Base-by-base conservation (phyloP, 1,140 invertebrate species). In the Euglossa dilemma region DNA sequence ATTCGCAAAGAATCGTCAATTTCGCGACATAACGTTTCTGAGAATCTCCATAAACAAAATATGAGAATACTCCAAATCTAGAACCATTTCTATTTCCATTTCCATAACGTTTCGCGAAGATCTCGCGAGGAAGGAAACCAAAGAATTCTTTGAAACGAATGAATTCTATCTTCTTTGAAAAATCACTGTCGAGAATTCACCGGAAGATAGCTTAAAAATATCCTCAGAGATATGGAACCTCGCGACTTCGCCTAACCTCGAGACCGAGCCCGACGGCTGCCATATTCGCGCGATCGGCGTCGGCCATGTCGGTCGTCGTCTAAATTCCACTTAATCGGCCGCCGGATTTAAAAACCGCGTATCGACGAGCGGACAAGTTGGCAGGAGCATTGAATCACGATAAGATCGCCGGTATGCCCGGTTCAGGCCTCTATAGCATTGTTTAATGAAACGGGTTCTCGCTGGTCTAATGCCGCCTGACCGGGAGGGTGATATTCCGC, bases 361-460 rank as follows among this genome's bases (percentile, higher is more conserved):
- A 80, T 80, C 67, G 77, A 79, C 43, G 43, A 36, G 50, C 57
- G 56, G 45, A 47, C 56, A 52, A 23, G 25, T n/a, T 59, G 43
- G 69, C 67, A 70, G 77, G 45, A 70, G 77, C 67, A 80, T 72
- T 56, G 66, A 70, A 47, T 72, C 57, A 36, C 45, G 77, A 80
- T 80, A 80, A 72, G 45, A 80, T 80, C 77, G 20, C 2, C 25
- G 18, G 18, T 50, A 25, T 25, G 45, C 18, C 18, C 61, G 47
- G 43, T 69, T 63, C 71, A 69, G 16, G 9, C 50, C 45, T 69
- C 45, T 25, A 20, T 50, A 69, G 67, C 45, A 80, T 80, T 80
- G 77, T 80, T 80, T 80, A 80, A 69, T 80, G 47, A 56, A 80
- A 80, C 77, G 77, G 56, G 77, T 80, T 80, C 67, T 52, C 45